Evolutionary conservation across 1,140 invertebrate genomes (phyloP).

Genomic region (Macrostomum lignano): DNA sequence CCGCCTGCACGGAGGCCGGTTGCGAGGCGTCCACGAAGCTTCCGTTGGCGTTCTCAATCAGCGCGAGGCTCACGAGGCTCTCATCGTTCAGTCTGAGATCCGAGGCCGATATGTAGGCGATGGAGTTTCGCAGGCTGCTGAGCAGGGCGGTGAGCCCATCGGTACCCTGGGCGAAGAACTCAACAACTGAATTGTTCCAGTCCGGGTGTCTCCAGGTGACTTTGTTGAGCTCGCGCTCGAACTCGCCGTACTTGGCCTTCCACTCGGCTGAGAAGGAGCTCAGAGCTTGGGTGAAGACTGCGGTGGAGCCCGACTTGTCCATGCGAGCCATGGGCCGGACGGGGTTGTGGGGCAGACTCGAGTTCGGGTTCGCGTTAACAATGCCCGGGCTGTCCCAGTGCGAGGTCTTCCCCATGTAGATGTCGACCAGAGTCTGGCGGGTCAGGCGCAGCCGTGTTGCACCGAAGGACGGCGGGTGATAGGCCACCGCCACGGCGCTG

Average conservation of each 20-base stretch:
- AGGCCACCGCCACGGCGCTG: too few species aligned
- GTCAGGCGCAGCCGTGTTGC: too few species aligned
- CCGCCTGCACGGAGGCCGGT: conserved; percentile 8
- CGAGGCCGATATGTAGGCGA: conserved; percentile 12
- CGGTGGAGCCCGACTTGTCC: conserved; percentile 8
- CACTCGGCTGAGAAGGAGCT: conserved; percentile 2
- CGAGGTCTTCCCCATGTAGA: too few species aligned
- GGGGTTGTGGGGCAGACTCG: conserved; percentile 3
- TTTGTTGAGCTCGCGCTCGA: conserved; percentile 9
- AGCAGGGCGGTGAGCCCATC: conserved; percentile 12
- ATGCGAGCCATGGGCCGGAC: conserved; percentile 8
- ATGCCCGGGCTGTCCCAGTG: too few species aligned
- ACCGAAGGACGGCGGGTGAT: too few species aligned
- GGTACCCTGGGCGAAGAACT: conserved; percentile 10
- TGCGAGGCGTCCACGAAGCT: conserved; percentile 7
- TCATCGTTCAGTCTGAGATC: conserved; percentile 7
- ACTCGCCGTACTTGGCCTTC: conserved; percentile 8
- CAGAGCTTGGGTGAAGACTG: conserved; percentile 9
- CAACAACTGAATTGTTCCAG: conserved; percentile 10
- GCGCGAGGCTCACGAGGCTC: conserved; percentile 9
- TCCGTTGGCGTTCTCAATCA: conserved; percentile 10
- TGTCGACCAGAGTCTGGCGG: too few species aligned
- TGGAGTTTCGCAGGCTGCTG: conserved; percentile 9
- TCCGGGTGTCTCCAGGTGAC: background rate
- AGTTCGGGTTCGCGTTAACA: background rate